A percentile compares a stretch with the other conserved stretches of the same genome.
These are phyloP conservation scores for Cactoblastis cactorum DNA, from an alignment of 2,888 invertebrate species.

Conservation along the genomic window DNA sequence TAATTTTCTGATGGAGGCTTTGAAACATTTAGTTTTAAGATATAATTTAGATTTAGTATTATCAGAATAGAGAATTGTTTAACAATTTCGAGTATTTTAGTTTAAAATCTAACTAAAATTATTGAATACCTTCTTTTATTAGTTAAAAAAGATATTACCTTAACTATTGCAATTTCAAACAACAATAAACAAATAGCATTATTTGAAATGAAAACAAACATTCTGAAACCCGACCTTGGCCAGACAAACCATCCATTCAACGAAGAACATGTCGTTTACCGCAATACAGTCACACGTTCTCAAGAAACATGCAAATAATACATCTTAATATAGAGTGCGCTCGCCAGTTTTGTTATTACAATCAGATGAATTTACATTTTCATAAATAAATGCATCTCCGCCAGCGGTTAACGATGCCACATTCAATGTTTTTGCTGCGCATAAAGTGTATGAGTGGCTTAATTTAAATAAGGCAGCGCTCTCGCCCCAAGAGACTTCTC, in stretches of 20 bases:
- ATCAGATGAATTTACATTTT: conserved; percentile 78
- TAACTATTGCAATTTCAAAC: not conserved
- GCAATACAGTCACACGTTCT: conserved; percentile 55
- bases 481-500: conserved; percentile 33
- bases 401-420: conserved; percentile 61
- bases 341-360: conserved; percentile 78
- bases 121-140: too few relatives aligned
- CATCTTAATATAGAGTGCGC: conserved; percentile 78
- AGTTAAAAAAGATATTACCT: too few relatives aligned
- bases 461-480: conserved; percentile 62
- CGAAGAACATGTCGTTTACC: conserved; percentile 32
- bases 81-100: too few relatives aligned
- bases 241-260: conserved; percentile 6
- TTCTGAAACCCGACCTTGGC: conserved; percentile 12
- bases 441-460: conserved; percentile 53
- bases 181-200: not conserved
- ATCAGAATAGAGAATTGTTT: too few relatives aligned
- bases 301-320: conserved; percentile 71
- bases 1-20: too few relatives aligned
- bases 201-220: conserved; percentile 1
- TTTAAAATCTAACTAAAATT: too few relatives aligned
- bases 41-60: too few relatives aligned
- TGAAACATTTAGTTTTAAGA: too few relatives aligned
- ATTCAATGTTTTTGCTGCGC: conserved; percentile 52
- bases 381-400: conserved; percentile 77